phyloP scores from a whole-genome alignment of 2,888 invertebrate genomes.

The Phymatocera aterrima region DNA sequence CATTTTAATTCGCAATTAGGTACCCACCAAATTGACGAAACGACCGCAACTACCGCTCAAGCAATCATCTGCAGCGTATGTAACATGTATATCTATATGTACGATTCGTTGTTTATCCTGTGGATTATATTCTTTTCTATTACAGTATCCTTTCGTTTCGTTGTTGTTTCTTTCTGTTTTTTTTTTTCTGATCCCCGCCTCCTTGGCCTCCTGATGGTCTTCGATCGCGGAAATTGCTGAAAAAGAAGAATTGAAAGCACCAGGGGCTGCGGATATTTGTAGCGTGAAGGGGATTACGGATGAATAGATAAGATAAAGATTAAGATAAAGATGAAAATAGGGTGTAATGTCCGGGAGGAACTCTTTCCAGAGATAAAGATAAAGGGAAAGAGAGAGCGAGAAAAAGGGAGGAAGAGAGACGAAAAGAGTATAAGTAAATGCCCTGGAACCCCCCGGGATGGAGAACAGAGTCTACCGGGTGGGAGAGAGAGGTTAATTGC shows the following conservation, averaged over 20 bases:
- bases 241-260: not conserved
- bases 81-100: no score
- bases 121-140: no score
- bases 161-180: no score
- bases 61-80: not conserved
- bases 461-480: no score
- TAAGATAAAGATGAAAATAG: not conserved
- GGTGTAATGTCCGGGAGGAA: not conserved
- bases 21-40: not conserved
- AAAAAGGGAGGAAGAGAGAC: not conserved
- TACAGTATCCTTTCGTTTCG: no score
- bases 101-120: no score
- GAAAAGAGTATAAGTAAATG: not conserved
- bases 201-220: no score
- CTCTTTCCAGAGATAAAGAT: not conserved
- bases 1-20: not conserved
- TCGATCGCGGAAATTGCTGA: not conserved
- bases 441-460: not conserved
- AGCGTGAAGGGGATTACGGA: not conserved
- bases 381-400: not conserved
- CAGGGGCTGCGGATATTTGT: not conserved
- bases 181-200: no score
- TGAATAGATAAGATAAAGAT: not conserved
- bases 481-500: constrained; percentile 53
- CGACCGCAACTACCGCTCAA: not conserved